These are phyloP conservation scores for Luffia ferchaultella DNA, from an alignment of 2,888 invertebrate genomes.

Conservation along the genomic window DNA sequence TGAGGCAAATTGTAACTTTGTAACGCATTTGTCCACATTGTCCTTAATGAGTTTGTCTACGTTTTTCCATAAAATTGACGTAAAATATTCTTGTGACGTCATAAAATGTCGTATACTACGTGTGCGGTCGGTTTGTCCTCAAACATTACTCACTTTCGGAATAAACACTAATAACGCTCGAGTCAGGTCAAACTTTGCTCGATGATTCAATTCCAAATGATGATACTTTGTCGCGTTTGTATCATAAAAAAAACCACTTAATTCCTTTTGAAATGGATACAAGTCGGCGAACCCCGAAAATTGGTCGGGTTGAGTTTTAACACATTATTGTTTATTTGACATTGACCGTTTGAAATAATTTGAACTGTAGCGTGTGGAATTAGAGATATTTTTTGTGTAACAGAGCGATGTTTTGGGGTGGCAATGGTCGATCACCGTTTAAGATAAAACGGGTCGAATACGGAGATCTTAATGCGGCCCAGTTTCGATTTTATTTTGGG, in stretches of 20 bases:
- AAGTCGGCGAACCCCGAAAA: background rate
- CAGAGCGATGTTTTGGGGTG: background rate
- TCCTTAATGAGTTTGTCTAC: no score
- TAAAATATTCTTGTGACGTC: no score
- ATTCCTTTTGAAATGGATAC: background rate
- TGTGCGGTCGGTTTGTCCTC: no score
- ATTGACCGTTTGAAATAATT: background rate
- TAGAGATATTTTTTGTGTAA: background rate
- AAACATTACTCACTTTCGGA: no score
- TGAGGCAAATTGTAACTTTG: no score
- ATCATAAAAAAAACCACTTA: background rate
- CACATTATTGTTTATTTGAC: background rate
- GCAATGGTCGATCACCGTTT: conserved; percentile 2
- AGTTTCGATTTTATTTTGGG: background rate
- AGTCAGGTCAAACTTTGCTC: no score
- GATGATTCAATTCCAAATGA: background rate
- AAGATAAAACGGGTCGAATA: background rate
- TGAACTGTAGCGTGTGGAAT: background rate
- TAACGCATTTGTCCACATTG: no score
- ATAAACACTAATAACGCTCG: background rate
- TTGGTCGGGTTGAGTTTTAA: background rate
- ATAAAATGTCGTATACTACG: no score
- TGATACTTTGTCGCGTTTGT: background rate
- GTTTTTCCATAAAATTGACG: no score
- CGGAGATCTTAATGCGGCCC: background rate